phyloP scores from a whole-genome alignment of 1,140 invertebrate species.

The Neodiprion virginianus region DNA sequence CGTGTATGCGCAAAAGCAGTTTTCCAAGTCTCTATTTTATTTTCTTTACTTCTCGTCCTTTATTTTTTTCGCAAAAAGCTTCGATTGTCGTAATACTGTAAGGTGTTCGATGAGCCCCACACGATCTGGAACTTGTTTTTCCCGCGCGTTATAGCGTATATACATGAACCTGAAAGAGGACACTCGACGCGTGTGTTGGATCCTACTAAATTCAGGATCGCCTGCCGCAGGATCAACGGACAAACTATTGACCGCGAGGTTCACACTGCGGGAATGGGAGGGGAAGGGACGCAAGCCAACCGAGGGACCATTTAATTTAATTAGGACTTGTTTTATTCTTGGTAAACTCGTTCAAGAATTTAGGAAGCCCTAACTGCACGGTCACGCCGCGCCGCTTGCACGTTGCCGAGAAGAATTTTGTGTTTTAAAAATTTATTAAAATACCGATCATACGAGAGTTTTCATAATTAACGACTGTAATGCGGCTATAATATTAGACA shows the following conservation, averaged over 20 bases:
- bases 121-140: constrained; percentile 15
- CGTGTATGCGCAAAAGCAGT: no score
- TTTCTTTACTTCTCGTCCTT: no score
- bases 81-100: no score
- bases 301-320: constrained; percentile 43
- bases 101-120: neutral
- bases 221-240: neutral
- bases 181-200: constrained; percentile 11
- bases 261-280: neutral
- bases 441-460: constrained; percentile 17
- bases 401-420: constrained; percentile 7
- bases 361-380: constrained; percentile 33
- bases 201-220: constrained; percentile 35
- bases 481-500: no score
- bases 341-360: constrained; percentile 47
- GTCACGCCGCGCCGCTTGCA: neutral
- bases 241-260: constrained; percentile 28
- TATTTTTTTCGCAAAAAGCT: no score
- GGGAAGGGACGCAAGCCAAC: neutral
- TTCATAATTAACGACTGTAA: no score
- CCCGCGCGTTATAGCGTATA: constrained; percentile 3
- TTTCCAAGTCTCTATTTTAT: no score
- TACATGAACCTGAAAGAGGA: neutral
- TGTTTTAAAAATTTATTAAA: constrained; percentile 40
- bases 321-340: constrained; percentile 52